Evolutionary conservation across 2,888 invertebrate species (phyloP).

Genomic region (Xestia ashworthii): DNA sequence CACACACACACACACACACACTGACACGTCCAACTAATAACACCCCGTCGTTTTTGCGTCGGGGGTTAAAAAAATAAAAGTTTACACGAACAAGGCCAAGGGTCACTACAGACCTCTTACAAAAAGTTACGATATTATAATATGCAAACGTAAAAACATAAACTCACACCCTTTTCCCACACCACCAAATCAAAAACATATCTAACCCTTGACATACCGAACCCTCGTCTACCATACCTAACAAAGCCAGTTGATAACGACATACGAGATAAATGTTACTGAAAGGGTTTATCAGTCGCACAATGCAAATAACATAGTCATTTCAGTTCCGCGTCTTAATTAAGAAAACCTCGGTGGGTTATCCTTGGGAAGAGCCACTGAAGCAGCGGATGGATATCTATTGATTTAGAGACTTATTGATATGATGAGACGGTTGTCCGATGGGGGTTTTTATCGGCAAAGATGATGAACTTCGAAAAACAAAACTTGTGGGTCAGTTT

Average conservation of each 20-base stretch:
- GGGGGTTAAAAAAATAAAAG: too few species aligned
- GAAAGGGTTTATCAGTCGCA: constrained; percentile 58
- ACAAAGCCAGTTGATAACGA: constrained; percentile 53
- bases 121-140: too few species aligned
- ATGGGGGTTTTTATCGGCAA: background rate
- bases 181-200: background rate
- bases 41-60: too few species aligned
- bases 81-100: too few species aligned
- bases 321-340: constrained; percentile 66
- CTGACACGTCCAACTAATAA: too few species aligned
- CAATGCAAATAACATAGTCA: constrained; percentile 69
- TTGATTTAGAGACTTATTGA: background rate
- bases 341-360: constrained; percentile 67
- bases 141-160: background rate
- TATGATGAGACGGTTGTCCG: background rate
- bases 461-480: background rate
- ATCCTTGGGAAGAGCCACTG: constrained; percentile 38
- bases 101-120: too few species aligned
- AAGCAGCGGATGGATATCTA: constrained; percentile 41
- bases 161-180: background rate
- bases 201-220: background rate
- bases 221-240: background rate
- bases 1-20: too few species aligned
- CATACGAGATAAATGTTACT: constrained; percentile 47
- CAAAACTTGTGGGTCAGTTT: too few species aligned